Conservation (phyloP, 2,888 invertebrate species). For the Notodonta ziczac region DNA sequence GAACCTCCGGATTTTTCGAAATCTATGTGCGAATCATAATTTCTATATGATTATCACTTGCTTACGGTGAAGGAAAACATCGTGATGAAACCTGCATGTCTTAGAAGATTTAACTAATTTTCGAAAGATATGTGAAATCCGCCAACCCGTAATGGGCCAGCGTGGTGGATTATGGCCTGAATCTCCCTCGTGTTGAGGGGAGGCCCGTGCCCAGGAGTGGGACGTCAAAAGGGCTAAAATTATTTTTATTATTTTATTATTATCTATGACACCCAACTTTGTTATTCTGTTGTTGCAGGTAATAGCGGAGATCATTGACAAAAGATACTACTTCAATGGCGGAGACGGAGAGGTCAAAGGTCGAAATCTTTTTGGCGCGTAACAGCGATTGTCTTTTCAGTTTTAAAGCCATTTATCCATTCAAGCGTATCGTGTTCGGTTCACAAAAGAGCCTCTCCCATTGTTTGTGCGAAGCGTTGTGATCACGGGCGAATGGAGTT, state of each 20-base stretch:
- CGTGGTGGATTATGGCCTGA: too few relatives aligned
- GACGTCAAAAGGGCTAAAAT: too few relatives aligned
- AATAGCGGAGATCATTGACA: slow-evolving; percentile 9
- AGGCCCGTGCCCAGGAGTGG: too few relatives aligned
- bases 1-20: too few relatives aligned
- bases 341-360: slow-evolving; percentile 8
- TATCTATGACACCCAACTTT: slow-evolving; percentile 29
- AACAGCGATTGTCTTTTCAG: slow-evolving; percentile 2
- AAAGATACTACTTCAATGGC: not conserved
- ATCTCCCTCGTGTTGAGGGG: too few relatives aligned
- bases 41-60: too few relatives aligned
- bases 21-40: too few relatives aligned
- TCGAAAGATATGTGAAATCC: too few relatives aligned
- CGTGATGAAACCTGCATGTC: too few relatives aligned
- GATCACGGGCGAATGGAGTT: not conserved
- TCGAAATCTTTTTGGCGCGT: slow-evolving; percentile 4
- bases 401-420: slow-evolving; percentile 19
- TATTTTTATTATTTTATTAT: slow-evolving; percentile 35
- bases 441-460: not conserved
- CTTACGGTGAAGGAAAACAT: too few relatives aligned
- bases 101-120: too few relatives aligned
- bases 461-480: not conserved
- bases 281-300: slow-evolving; percentile 43
- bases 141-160: too few relatives aligned
- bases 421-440: slow-evolving; percentile 14